Base-by-base conservation (phyloP, 2,888 invertebrate species). In the Stenchaetothrips biformis region DNA sequence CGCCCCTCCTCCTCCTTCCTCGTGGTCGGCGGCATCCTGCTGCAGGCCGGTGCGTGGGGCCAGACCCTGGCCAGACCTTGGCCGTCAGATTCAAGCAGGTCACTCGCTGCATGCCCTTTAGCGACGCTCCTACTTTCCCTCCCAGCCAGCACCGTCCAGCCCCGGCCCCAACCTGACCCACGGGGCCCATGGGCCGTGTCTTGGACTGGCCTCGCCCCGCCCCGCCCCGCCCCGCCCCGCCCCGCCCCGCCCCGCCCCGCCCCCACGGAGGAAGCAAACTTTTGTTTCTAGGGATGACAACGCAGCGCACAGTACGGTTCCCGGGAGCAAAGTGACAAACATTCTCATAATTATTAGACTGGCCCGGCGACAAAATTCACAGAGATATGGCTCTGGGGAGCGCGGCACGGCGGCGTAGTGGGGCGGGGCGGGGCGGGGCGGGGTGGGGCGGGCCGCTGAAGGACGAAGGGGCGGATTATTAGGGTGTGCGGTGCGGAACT, bases 271-370 rank as follows among this genome's bases (percentile, higher is more conserved):
- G 59, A 13, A 13, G 59, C n/a, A 74, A 74, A 74, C 67, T 74
- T 74, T 74, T 74, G 21, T 67, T 21, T 21, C 25, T 7, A 74
- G 67, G 67, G 67, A 74, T 74, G 25, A 74, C 25, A 2, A 74
- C 67, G 67, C 3, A 74, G 67, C 13, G 13, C 16, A 13, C 67
- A 21, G 67, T 21, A 67, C 21, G 67, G 53, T 21, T 25, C 21
- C 67, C 67, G 67, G 25, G 67, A 74, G 67, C 67, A 67, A 18
- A 67, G 67, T 21, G 67, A 74, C 67, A 74, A 74, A 74, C 67
- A 74, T 74, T 74, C 67, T 74, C 67, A 74, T 74, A 74, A 74
- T 74, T 74, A 74, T 74, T 74, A 21, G 67, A 74, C 67, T 11
- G 21, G 25, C n/a, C 25, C 67, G 67, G 67, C 67, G 7, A 74